A percentile compares a stretch with the other conserved stretches of the same genome.
Evolutionary conservation across 64 coral and sea anemone genomes (phyloP).

Genomic region (Anthopleura sola): DNA sequence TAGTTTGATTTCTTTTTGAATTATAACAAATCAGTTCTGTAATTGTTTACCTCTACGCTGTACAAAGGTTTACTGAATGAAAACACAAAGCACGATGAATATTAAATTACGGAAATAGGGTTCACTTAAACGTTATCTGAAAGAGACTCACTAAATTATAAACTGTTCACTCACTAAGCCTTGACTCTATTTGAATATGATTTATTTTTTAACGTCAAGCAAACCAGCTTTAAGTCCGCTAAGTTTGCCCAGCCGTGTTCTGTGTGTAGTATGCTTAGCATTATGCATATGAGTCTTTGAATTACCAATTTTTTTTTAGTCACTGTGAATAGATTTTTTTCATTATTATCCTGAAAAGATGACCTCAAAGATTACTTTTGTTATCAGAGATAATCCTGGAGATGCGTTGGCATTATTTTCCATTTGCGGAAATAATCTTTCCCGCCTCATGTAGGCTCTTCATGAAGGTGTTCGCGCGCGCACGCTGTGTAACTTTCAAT

Average conservation of each 20-base stretch:
- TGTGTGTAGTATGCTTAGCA: neutral
- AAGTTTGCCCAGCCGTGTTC: neutral
- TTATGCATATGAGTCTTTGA: neutral
- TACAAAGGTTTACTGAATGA: neutral
- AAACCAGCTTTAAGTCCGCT: neutral
- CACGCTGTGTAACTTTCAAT: neutral
- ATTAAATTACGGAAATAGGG: neutral
- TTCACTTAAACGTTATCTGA: neutral
- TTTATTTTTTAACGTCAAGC: neutral
- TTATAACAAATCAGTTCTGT: neutral
- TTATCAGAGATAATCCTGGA: neutral
- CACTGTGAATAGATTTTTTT: neutral
- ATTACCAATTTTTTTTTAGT: neutral
- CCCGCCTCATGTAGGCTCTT: neutral
- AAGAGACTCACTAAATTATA: neutral
- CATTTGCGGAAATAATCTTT: neutral
- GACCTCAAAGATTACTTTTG: slow-evolving; percentile 2
- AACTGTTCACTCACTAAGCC: neutral
- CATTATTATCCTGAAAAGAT: neutral
- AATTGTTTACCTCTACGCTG: neutral
- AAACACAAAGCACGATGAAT: neutral
- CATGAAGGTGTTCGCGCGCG: neutral
- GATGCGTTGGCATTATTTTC: neutral
- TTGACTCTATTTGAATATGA: neutral
- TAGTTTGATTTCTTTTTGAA: neutral